Base-by-base conservation (phyloP, 2,797 vertebrate genomes). In the Novumbra hubbsi region DNA sequence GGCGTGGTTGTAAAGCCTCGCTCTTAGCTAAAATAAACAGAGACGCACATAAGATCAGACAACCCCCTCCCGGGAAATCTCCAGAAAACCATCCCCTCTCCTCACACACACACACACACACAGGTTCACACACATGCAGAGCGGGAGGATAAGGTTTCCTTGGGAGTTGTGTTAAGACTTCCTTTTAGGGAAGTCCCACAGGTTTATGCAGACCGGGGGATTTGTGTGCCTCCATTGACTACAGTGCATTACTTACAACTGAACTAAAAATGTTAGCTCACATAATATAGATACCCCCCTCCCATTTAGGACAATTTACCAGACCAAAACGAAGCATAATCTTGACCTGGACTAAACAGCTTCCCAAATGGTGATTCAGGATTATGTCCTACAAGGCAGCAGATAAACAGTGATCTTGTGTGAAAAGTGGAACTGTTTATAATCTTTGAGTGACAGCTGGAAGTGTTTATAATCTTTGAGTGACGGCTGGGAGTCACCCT, bases 101-200 rank as follows among this genome's bases (percentile, higher is more conserved):
- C 34, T 2, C n/a, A 21, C 41, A 8, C 34, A 38, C 34, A 38
- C 34, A 38, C 41, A 45, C 41, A 45, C 9, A 45, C 41, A 45
- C 8, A 45, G 41, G 9, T 45, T 57, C 55, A n/a, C 55, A 57
- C 5, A 57, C 55, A n/a, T n/a, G 24, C 55, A 8, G 16, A 57
- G 52, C 6, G 17, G 1, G 55, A 57, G 55, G 55, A 9, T 9
- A 21, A 57, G 16, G 4, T 57, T 24, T 57, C 19, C 65, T 78
- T 41, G 2, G 60, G 17, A 21, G 68, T 32, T 1, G 6, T 57
- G 63, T 32, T 30, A 27, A 67, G 72, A 68, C 73, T 91, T 45
- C 89, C 88, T 88, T 91, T 85, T 92, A 83, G 85, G 88, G 89
- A 81, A 64, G 27, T 27, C 27, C 21, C 15, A 9, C 6, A 21